phyloP scores from a whole-genome alignment of 2,888 invertebrate species.

The Cheiracanthium punctorium region DNA sequence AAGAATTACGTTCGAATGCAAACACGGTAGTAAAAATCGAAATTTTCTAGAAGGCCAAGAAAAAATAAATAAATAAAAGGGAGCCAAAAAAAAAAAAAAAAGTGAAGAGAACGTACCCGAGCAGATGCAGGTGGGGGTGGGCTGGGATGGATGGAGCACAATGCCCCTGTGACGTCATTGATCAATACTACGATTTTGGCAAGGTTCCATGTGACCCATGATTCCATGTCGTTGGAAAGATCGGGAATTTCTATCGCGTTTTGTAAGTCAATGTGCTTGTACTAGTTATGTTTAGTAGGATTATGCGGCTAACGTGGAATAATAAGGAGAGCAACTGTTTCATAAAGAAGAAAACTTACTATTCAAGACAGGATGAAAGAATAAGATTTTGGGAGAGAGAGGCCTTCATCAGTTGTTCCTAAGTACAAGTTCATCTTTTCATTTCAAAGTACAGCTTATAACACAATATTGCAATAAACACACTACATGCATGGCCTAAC shows the following conservation, averaged over 20 bases:
- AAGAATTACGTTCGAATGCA: not conserved
- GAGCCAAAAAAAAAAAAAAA: too few relatives aligned
- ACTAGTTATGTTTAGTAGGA: not conserved
- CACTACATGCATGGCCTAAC: too few relatives aligned
- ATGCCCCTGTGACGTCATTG: conserved; percentile 41
- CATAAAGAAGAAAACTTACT: too few relatives aligned
- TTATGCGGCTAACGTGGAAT: too few relatives aligned
- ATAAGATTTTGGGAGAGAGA: too few relatives aligned
- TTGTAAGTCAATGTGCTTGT: conserved; percentile 1
- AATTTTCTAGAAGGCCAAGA: not conserved
- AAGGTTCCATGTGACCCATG: conserved; percentile 41
- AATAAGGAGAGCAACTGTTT: too few relatives aligned
- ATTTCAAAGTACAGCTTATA: too few relatives aligned
- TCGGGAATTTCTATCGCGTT: not conserved
- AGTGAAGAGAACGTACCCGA: not conserved
- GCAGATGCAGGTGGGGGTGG: conserved; percentile 24
- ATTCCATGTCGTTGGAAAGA: not conserved
- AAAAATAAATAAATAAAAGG: not conserved
- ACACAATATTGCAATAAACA: too few relatives aligned
- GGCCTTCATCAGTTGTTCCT: too few relatives aligned
- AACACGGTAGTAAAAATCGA: conserved; percentile 2
- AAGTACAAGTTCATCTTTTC: too few relatives aligned
- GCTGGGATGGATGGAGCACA: not conserved
- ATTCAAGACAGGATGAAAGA: too few relatives aligned
- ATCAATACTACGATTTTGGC: conserved; percentile 47